phyloP scores from a whole-genome alignment of 2,888 invertebrate genomes.

The Hecatera dysodea region DNA sequence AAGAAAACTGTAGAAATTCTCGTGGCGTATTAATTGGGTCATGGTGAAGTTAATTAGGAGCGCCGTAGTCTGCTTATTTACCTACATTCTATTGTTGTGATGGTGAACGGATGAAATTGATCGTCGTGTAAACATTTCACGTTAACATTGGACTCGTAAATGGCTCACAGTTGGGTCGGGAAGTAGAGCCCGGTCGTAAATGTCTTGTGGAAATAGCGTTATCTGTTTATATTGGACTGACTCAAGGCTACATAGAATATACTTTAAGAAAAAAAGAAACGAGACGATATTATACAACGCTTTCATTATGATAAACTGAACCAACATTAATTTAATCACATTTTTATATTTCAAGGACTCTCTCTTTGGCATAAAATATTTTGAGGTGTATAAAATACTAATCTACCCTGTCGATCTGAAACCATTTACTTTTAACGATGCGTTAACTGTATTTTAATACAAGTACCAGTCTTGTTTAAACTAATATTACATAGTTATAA shows the following conservation, averaged over 20 bases:
- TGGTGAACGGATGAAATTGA: constrained; percentile 27
- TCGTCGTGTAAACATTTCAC: constrained; percentile 35
- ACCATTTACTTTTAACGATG: background rate
- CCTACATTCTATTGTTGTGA: constrained; percentile 38
- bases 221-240: constrained; percentile 72
- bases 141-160: constrained; percentile 48
- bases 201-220: constrained; percentile 67
- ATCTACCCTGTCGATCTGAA: background rate
- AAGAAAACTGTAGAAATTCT: constrained; percentile 30
- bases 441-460: background rate
- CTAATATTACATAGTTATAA: constrained; percentile 10
- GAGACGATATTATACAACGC: constrained; percentile 8
- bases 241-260: constrained; percentile 71
- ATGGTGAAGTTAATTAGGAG: constrained; percentile 49
- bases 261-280: constrained; percentile 42
- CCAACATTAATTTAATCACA: constrained; percentile 10
- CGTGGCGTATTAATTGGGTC: constrained; percentile 51
- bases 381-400: background rate
- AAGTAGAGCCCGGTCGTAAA: constrained; percentile 65
- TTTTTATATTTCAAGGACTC: background rate
- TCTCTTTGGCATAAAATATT: background rate
- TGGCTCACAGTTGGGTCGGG: constrained; percentile 28
- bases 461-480: background rate
- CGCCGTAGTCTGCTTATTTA: constrained; percentile 49
- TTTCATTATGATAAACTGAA: constrained; percentile 21